Evolutionary conservation across 2,888 invertebrate genomes (phyloP).

Genomic region (Lasius fuliginosus): DNA sequence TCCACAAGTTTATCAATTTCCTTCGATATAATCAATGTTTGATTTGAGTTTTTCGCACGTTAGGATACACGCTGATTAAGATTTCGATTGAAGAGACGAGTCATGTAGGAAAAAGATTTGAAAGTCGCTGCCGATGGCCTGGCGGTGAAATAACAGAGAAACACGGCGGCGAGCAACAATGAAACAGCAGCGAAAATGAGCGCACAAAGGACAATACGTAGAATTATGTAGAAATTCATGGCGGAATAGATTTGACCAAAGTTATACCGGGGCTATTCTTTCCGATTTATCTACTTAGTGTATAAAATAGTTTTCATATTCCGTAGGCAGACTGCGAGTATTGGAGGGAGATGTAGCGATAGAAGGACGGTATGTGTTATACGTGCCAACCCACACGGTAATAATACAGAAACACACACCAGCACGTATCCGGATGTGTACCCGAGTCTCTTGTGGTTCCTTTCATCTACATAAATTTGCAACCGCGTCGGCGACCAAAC

Average conservation of each 20-base stretch:
- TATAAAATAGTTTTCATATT: not conserved
- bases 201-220: not conserved
- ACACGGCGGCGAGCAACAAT: not conserved
- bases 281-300: not conserved
- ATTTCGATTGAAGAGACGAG: not conserved
- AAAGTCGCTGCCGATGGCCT: not conserved
- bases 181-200: not conserved
- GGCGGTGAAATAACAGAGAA: slow-evolving; percentile 18
- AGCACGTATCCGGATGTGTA: not conserved
- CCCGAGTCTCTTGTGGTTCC: not conserved
- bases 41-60: not conserved
- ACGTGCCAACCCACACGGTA: not conserved
- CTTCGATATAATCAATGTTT: not conserved
- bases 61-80: not conserved
- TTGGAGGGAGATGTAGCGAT: not conserved
- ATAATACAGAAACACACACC: slow-evolving; percentile 20
- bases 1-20: not conserved
- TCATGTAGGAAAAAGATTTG: not conserved
- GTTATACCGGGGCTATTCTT: not conserved
- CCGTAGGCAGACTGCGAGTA: not conserved
- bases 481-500: slow-evolving; percentile 12
- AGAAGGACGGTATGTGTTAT: not conserved
- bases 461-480: slow-evolving; percentile 37
- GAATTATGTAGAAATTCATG: slow-evolving; percentile 16
- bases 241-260: not conserved